Evolutionary conservation across 2,888 invertebrate species (phyloP).

Genomic region (Octonoba sinensis): DNA sequence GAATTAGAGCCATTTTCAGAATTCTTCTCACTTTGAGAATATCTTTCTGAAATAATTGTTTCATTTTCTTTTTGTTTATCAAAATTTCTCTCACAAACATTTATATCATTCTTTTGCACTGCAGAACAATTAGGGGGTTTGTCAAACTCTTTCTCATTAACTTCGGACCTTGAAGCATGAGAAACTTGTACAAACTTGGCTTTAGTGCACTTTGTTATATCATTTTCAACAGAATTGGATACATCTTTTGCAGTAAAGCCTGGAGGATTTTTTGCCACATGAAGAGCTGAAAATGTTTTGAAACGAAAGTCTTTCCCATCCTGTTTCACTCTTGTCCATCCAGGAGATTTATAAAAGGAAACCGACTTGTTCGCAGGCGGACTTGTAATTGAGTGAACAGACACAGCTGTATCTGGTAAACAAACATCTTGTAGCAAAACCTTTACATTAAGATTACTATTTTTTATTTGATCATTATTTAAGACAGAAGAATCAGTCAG

Average conservation of each 20-base stretch:
- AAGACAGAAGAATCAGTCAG: background rate
- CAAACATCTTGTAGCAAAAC: background rate
- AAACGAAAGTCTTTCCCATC: slow-evolving; percentile 48
- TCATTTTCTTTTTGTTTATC: too few relatives aligned
- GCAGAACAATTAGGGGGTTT: background rate
- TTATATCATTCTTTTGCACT: too few relatives aligned
- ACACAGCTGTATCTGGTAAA: slow-evolving; percentile 44
- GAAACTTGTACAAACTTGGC: too few relatives aligned
- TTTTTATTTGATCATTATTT: background rate
- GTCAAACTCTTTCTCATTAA: background rate
- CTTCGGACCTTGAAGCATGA: background rate
- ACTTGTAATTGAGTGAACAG: slow-evolving; percentile 35
- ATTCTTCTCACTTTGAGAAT: too few relatives aligned
- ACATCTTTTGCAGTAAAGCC: too few relatives aligned
- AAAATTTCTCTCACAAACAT: too few relatives aligned
- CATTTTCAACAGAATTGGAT: too few relatives aligned
- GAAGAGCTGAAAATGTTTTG: slow-evolving; percentile 41
- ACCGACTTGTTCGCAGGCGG: slow-evolving; percentile 20
- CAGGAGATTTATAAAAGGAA: slow-evolving; percentile 38
- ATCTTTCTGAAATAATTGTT: too few relatives aligned
- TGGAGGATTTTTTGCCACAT: slow-evolving; percentile 35
- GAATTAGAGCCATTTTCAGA: too few relatives aligned
- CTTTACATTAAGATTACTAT: background rate
- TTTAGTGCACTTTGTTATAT: too few relatives aligned
- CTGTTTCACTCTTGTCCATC: slow-evolving; percentile 45